Conservation (phyloP, 1,140 invertebrate genomes). For the Drosophila lacteicornis region DNA sequence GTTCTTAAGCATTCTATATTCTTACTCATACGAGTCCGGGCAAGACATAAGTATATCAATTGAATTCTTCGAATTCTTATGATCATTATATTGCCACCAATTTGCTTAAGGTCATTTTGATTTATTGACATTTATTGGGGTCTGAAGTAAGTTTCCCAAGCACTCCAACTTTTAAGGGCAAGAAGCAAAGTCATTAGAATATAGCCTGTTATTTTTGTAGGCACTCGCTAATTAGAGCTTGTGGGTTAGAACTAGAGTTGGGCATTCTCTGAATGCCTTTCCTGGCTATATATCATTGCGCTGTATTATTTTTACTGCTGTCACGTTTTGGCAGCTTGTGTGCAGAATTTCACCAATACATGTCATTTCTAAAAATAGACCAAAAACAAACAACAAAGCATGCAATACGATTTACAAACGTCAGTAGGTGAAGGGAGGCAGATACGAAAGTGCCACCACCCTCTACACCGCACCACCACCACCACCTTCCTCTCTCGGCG, state of each 20-base stretch:
- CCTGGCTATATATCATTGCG: constrained; percentile 19
- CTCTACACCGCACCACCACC: not conserved
- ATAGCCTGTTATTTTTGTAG: not conserved
- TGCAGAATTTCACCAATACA: constrained; percentile 65
- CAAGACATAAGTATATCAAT: constrained; percentile 7
- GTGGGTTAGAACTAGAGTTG: constrained; percentile 8
- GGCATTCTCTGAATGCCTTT: not conserved
- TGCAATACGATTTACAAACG: constrained; percentile 73
- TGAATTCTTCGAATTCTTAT: constrained; percentile 19
- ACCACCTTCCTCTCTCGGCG: constrained; percentile 1
- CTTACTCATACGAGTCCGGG: not conserved
- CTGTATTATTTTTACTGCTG: constrained; percentile 44
- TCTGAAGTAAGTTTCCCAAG: not conserved
- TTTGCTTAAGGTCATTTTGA: constrained; percentile 28
- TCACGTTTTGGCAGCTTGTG: constrained; percentile 76
- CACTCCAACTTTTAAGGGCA: not conserved
- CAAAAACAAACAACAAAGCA: constrained; percentile 63
- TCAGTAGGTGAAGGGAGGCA: constrained; percentile 46
- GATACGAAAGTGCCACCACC: not conserved
- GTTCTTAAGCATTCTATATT: constrained; percentile 28
- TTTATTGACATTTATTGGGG: constrained; percentile 12
- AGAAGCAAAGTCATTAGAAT: not conserved
- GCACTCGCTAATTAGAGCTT: constrained; percentile 18
- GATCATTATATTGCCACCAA: constrained; percentile 32
- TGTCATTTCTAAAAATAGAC: constrained; percentile 75